Evolutionary conservation across 1,140 invertebrate genomes (phyloP).

Genomic region (Hetaerina americana): DNA sequence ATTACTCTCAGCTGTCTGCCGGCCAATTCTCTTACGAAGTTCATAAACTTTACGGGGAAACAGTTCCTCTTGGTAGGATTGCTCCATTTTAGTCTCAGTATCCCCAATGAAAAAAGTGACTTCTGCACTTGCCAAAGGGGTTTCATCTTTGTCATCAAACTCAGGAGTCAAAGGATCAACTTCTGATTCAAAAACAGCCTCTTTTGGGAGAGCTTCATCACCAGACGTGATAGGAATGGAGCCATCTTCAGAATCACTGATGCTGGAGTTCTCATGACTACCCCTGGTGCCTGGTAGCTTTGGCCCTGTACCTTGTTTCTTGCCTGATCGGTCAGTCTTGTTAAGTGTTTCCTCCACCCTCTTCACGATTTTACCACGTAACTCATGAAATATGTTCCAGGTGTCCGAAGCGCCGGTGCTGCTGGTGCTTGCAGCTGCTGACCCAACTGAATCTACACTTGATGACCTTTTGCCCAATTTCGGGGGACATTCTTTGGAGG

Average conservation of each 20-base stretch:
- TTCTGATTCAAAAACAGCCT: constrained; percentile 22
- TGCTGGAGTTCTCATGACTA: constrained; percentile 37
- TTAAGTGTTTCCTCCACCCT: constrained; percentile 47
- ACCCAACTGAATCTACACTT: constrained; percentile 17
- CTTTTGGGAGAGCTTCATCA: constrained; percentile 26
- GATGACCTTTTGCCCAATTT: constrained; percentile 31
- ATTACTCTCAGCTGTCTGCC: too few species aligned
- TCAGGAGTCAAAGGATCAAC: constrained; percentile 20
- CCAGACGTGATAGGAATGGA: constrained; percentile 12
- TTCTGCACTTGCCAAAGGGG: constrained; percentile 22
- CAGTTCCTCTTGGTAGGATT: too few species aligned
- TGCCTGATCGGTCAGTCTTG: constrained; percentile 25
- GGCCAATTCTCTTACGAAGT: background rate
- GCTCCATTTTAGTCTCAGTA: constrained; percentile 17
- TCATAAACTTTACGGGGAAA: background rate
- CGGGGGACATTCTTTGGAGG: constrained; percentile 14
- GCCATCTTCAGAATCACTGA: constrained; percentile 42
- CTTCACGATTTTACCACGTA: constrained; percentile 44
- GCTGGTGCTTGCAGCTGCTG: background rate
- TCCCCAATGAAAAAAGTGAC: constrained; percentile 14
- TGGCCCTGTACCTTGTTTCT: constrained; percentile 27
- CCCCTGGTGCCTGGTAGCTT: constrained; percentile 15
- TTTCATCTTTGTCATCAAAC: constrained; percentile 13
- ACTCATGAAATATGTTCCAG: constrained; percentile 15
- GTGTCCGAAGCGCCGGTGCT: background rate